Conservation (phyloP, 2,888 invertebrate species). For the Ophion costatus region DNA sequence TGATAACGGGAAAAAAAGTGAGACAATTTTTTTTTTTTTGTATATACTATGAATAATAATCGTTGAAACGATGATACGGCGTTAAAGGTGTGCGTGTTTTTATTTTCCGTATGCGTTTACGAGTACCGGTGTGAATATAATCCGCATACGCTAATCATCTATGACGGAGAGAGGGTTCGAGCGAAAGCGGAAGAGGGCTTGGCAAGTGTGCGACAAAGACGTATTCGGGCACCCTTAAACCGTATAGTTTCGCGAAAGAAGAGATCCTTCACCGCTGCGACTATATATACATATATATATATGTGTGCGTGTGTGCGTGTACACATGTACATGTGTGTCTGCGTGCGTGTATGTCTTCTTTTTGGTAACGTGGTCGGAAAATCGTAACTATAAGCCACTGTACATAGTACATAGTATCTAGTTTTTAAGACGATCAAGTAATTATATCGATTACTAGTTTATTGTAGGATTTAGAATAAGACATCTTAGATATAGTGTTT, state of each 20-base stretch:
- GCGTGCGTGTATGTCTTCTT: constrained; percentile 69
- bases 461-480: constrained; percentile 68
- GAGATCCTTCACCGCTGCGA: constrained; percentile 64
- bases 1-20: constrained; percentile 18
- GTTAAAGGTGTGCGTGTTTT: constrained; percentile 81
- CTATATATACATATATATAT: constrained; percentile 19
- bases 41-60: constrained; percentile 78
- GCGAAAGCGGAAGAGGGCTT: constrained; percentile 35
- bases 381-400: constrained; percentile 79
- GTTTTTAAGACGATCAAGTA: constrained; percentile 81
- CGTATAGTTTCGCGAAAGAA: constrained; percentile 47
- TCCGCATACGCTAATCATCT: constrained; percentile 63
- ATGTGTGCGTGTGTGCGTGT: constrained; percentile 23
- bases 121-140: constrained; percentile 73
- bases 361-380: constrained; percentile 77
- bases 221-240: constrained; percentile 46
- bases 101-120: constrained; percentile 80
- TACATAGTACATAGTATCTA: constrained; percentile 83
- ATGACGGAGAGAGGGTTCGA: constrained; percentile 60
- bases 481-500: constrained; percentile 63
- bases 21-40: constrained; percentile 75
- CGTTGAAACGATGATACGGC: constrained; percentile 78
- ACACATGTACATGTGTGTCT: not conserved
- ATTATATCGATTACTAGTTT: constrained; percentile 81
- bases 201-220: constrained; percentile 63